phyloP scores from a whole-genome alignment of 2,888 invertebrate species.

The Sarcophaga carnaria region DNA sequence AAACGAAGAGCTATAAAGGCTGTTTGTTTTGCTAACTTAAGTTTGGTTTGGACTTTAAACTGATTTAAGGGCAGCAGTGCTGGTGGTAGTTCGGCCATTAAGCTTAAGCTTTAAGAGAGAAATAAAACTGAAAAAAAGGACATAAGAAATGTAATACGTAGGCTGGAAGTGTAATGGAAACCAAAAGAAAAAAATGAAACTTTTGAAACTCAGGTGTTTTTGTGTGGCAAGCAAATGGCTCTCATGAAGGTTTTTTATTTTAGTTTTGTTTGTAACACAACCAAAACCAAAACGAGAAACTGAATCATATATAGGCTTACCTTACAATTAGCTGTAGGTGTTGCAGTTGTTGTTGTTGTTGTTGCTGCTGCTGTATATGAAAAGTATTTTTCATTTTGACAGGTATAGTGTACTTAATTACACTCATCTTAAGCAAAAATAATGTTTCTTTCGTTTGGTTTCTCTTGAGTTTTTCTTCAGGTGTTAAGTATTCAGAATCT shows the following conservation, averaged over 20 bases:
- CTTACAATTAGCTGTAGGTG: neutral
- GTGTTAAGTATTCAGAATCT: neutral
- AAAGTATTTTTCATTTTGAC: slow-evolving; percentile 43
- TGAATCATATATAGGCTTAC: neutral
- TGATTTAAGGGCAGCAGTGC: too few relatives aligned
- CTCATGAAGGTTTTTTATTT: slow-evolving; percentile 18
- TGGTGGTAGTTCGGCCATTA: neutral
- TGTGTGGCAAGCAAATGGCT: slow-evolving; percentile 44
- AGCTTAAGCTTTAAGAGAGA: neutral
- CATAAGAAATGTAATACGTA: neutral
- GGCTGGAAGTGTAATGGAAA: neutral
- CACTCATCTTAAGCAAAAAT: slow-evolving; percentile 44
- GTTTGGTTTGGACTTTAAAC: too few relatives aligned
- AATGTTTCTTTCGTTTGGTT: slow-evolving; percentile 21
- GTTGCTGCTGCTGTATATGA: neutral
- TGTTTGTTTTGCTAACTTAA: too few relatives aligned
- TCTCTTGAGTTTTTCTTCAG: neutral
- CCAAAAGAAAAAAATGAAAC: slow-evolving; percentile 6
- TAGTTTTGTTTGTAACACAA: neutral
- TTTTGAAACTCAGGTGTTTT: slow-evolving; percentile 51
- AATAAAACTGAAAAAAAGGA: neutral
- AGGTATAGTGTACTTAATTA: slow-evolving; percentile 48
- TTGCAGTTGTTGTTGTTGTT: neutral
- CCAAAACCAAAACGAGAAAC: too few relatives aligned
- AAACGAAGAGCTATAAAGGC: too few relatives aligned